Evolutionary conservation across 1,140 invertebrate genomes (phyloP).

Genomic region (Trichomalopsis sarcophagae): DNA sequence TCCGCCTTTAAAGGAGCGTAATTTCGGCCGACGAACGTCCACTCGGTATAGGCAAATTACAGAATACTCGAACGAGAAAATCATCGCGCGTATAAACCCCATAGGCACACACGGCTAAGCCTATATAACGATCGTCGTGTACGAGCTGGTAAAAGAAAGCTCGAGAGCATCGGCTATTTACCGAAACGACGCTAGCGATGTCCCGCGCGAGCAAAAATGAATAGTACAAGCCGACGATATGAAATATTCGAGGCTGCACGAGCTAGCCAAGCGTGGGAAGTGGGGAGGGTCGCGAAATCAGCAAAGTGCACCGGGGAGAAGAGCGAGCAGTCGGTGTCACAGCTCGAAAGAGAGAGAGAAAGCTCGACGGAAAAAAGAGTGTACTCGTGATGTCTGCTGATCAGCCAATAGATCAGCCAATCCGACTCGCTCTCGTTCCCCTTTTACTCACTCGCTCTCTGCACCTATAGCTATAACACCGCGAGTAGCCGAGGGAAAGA

Average conservation of each 20-base stretch:
- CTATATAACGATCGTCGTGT: too few species aligned
- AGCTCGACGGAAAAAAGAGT: neutral
- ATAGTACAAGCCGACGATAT: neutral
- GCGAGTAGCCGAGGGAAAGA: neutral
- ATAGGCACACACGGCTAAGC: too few species aligned
- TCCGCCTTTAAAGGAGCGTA: too few species aligned
- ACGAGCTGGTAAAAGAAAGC: neutral
- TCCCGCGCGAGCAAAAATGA: neutral
- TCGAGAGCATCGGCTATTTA: neutral
- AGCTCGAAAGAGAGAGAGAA: neutral
- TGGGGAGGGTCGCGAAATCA: neutral
- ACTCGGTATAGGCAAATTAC: too few species aligned
- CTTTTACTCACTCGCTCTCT: neutral
- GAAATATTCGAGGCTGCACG: neutral
- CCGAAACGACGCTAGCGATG: neutral
- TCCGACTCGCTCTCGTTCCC: slow-evolving; percentile 9
- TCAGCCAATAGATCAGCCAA: slow-evolving; percentile 22
- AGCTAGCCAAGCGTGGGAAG: neutral
- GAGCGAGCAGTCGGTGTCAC: neutral
- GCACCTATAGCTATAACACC: neutral
- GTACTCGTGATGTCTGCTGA: slow-evolving; percentile 29
- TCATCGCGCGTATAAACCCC: too few species aligned
- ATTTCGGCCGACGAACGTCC: too few species aligned
- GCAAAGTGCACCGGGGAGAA: neutral
- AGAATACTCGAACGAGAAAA: too few species aligned